phyloP scores from a whole-genome alignment of 2,113 vertebrate species.

The Myxocyprinus asiaticus region DNA sequence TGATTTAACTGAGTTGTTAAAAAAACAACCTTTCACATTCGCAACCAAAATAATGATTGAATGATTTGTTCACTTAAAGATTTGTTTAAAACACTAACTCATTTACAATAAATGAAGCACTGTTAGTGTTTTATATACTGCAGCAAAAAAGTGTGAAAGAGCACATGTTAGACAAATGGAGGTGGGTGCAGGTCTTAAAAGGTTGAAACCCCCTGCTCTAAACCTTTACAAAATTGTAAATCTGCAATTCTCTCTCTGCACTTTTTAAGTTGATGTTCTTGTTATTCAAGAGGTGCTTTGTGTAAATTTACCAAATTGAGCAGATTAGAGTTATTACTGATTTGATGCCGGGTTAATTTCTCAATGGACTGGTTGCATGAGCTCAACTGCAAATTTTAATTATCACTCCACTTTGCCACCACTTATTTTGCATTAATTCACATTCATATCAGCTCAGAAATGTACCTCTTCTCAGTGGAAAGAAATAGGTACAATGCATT shows the following conservation, averaged over 20 bases:
- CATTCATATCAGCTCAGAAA: conserved; percentile 19
- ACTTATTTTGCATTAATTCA: conserved; percentile 31
- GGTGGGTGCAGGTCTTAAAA: too few relatives aligned
- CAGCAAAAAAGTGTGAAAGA: too few relatives aligned
- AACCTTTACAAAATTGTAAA: neutral
- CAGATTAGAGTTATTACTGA: conserved; percentile 30
- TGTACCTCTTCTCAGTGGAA: conserved; percentile 22
- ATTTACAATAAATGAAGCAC: too few relatives aligned
- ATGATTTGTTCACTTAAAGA: too few relatives aligned
- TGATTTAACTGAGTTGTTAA: too few relatives aligned
- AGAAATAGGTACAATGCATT: conserved; percentile 9
- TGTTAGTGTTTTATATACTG: too few relatives aligned
- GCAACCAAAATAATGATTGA: too few relatives aligned
- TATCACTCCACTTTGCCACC: conserved; percentile 37
- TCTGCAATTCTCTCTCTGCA: neutral
- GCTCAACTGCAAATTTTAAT: conserved; percentile 36
- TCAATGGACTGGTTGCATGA: conserved; percentile 36
- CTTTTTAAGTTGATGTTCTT: conserved; percentile 13
- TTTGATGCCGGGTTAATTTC: conserved; percentile 36
- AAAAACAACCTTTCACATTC: too few relatives aligned
- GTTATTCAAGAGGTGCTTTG: conserved; percentile 15
- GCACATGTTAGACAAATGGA: too few relatives aligned
- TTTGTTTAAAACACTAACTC: too few relatives aligned
- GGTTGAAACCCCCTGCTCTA: too few relatives aligned
- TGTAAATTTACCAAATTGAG: conserved; percentile 38